phyloP scores from a whole-genome alignment of 2,888 invertebrate genomes.

The Spilarctia lutea region DNA sequence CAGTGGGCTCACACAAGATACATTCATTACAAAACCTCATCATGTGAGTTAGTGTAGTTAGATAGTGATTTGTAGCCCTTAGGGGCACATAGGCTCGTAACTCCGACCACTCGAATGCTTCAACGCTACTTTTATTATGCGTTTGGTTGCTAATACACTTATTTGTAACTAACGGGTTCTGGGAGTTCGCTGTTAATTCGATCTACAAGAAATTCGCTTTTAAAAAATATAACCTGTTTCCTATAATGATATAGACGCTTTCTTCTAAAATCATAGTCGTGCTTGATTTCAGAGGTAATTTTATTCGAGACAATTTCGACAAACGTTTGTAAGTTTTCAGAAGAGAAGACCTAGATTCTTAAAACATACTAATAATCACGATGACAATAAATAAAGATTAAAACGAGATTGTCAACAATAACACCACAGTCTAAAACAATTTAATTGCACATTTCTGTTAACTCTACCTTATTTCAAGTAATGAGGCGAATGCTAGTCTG shows the following conservation, averaged over 20 bases:
- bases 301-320: no score
- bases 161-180: conserved; percentile 1
- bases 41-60: conserved; percentile 56
- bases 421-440: no score
- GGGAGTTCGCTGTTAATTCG: not conserved
- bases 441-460: no score
- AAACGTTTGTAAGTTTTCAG: not conserved
- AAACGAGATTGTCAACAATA: no score
- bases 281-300: no score
- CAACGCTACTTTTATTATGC: conserved; percentile 40
- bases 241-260: not conserved
- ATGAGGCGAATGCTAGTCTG: no score
- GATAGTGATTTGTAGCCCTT: conserved; percentile 59
- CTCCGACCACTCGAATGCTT: conserved; percentile 43
- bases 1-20: conserved; percentile 41
- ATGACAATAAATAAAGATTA: not conserved
- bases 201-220: not conserved
- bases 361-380: no score
- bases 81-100: conserved; percentile 53
- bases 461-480: no score
- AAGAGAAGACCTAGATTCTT: no score
- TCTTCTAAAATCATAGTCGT: no score
- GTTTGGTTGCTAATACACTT: conserved; percentile 22
- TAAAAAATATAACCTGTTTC: not conserved
- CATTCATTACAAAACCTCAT: conserved; percentile 62